phyloP scores from a whole-genome alignment of 2,113 vertebrate species.

The Ceratotherium simum region DNA sequence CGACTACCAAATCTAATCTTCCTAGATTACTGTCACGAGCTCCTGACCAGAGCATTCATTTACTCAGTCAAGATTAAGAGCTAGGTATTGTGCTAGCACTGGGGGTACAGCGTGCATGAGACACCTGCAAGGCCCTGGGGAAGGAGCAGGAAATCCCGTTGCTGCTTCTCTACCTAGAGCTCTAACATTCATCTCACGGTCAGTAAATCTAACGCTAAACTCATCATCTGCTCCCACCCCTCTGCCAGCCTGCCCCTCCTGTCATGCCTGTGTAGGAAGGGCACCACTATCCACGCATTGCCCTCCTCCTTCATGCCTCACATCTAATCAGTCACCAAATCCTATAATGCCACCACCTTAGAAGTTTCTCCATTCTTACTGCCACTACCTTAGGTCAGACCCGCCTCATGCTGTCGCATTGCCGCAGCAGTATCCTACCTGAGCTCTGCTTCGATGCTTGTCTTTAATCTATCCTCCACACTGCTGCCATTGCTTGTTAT shows the following conservation, averaged over 20 bases:
- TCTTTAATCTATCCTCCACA: neutral
- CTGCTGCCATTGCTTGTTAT: neutral
- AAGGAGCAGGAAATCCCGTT: neutral
- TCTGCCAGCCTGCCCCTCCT: neutral
- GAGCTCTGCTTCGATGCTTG: neutral
- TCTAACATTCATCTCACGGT: neutral
- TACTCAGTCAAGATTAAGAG: neutral
- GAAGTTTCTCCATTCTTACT: neutral
- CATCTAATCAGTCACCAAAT: neutral
- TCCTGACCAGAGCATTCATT: neutral
- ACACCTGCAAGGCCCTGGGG: neutral
- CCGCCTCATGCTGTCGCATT: neutral
- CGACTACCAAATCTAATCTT: neutral
- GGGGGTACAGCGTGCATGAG: neutral
- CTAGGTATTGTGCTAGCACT: neutral
- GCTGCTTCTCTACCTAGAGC: neutral
- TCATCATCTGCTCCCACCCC: neutral
- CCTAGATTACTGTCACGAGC: neutral
- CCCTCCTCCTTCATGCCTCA: neutral
- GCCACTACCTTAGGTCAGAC: neutral
- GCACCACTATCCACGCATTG: neutral
- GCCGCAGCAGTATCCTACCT: neutral
- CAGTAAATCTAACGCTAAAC: neutral
- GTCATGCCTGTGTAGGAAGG: neutral
- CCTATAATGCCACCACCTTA: neutral